phyloP scores from a whole-genome alignment of 2,888 invertebrate species.

The Neoascia interrupta region DNA sequence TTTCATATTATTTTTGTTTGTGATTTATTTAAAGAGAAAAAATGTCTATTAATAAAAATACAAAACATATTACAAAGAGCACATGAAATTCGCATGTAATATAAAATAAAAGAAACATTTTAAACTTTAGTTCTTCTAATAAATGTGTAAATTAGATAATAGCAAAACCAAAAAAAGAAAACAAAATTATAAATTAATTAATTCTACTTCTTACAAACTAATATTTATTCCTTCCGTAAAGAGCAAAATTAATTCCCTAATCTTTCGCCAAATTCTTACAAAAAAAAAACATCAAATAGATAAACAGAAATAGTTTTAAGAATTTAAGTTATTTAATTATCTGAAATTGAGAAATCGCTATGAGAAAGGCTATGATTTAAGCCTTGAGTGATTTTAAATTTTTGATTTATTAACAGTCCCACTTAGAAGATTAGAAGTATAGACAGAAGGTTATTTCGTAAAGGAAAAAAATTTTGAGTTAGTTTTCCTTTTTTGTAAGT shows the following conservation, averaged over 20 bases:
- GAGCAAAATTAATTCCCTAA: constrained; percentile 29
- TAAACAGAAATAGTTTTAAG: background rate
- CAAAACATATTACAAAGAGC: constrained; percentile 7
- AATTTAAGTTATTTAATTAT: too few relatives aligned
- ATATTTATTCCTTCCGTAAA: constrained; percentile 43
- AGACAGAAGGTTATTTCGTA: too few relatives aligned
- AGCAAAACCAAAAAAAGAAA: background rate
- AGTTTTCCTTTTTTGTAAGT: too few relatives aligned
- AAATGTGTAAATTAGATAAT: background rate
- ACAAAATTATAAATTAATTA: constrained; percentile 6
- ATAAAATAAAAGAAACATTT: constrained; percentile 32
- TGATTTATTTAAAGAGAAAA: constrained; percentile 18
- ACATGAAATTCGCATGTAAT: constrained; percentile 27
- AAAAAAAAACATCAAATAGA: constrained; percentile 8
- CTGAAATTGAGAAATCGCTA: too few relatives aligned
- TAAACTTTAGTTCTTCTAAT: background rate
- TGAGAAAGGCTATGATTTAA: too few relatives aligned
- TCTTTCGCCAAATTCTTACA: constrained; percentile 40
- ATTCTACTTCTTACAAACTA: constrained; percentile 8
- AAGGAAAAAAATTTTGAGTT: too few relatives aligned
- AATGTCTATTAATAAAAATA: constrained; percentile 1
- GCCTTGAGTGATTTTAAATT: too few relatives aligned
- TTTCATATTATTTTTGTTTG: too few relatives aligned
- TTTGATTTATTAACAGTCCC: too few relatives aligned
- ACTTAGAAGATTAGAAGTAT: too few relatives aligned